Conservation (phyloP, 2,888 invertebrate species). For the Chrysolina haemoptera region DNA sequence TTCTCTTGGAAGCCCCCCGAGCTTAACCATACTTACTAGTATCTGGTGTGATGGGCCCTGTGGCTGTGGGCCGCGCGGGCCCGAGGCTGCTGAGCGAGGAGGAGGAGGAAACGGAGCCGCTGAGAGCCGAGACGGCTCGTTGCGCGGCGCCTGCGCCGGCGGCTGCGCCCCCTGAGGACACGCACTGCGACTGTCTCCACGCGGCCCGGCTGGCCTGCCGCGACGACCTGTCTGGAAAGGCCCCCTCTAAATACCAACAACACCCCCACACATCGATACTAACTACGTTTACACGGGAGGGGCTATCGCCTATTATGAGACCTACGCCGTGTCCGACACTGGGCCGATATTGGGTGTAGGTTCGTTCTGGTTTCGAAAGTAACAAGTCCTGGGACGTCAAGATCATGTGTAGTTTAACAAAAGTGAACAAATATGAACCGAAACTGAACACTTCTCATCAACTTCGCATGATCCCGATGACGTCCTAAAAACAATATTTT, state of each 20-base stretch:
- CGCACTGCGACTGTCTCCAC: conserved; percentile 90
- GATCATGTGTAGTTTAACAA: too few species aligned
- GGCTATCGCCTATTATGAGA: neutral
- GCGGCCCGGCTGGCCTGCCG: conserved; percentile 85
- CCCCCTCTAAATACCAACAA: conserved; percentile 71
- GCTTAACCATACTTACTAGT: conserved; percentile 72
- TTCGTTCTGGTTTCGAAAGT: too few species aligned
- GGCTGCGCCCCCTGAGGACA: conserved; percentile 75
- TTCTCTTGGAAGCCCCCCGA: neutral
- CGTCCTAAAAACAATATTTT: too few species aligned
- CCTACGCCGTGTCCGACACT: neutral
- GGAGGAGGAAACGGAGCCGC: conserved; percentile 81
- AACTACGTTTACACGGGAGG: conserved; percentile 42
- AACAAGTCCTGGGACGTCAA: too few species aligned
- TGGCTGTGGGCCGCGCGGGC: conserved; percentile 75
- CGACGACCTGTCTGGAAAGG: conserved; percentile 89
- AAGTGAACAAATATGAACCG: too few species aligned
- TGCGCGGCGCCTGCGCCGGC: conserved; percentile 47
- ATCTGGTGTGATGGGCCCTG: conserved; percentile 80
- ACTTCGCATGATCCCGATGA: too few species aligned
- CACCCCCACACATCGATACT: conserved; percentile 66
- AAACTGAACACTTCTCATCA: too few species aligned
- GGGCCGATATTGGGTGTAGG: neutral
- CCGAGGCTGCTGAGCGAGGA: conserved; percentile 78
- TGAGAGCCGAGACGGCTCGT: conserved; percentile 86